Conservation (phyloP, 2,797 vertebrate genomes). For the Rhinogobio ventralis region DNA sequence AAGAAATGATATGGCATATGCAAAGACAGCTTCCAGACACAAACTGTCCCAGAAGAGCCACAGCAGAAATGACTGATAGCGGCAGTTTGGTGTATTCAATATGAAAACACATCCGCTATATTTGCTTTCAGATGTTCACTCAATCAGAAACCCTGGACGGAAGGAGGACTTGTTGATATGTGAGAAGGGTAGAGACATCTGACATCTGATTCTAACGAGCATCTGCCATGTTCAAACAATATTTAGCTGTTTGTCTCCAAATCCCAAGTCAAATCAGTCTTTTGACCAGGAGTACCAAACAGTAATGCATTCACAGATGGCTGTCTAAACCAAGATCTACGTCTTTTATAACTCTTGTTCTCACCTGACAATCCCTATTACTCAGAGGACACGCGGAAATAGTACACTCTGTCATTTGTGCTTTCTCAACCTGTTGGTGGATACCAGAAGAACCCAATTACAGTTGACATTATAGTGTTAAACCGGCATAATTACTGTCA, state of each 20-base stretch:
- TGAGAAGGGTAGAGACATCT: neutral
- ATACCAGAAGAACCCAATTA: slow-evolving; percentile 31
- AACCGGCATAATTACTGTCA: slow-evolving; percentile 42
- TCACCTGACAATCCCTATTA: slow-evolving; percentile 13
- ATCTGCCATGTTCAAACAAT: slow-evolving; percentile 41
- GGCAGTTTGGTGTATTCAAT: slow-evolving; percentile 45
- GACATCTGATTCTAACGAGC: slow-evolving; percentile 43
- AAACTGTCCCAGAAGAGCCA: slow-evolving; percentile 22
- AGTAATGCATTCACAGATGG: slow-evolving; percentile 7
- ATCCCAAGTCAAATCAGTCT: slow-evolving; percentile 34
- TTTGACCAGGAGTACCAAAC: slow-evolving; percentile 21
- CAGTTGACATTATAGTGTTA: slow-evolving; percentile 35
- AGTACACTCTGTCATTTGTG: slow-evolving; percentile 18
- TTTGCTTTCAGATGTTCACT: slow-evolving; percentile 30
- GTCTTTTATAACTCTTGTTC: slow-evolving; percentile 37
- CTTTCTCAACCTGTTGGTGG: slow-evolving; percentile 29
- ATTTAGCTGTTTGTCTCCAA: slow-evolving; percentile 35
- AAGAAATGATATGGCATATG: neutral
- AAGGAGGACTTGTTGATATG: neutral
- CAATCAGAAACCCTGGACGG: neutral
- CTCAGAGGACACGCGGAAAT: slow-evolving; percentile 22
- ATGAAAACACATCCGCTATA: slow-evolving; percentile 44
- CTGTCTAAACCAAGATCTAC: slow-evolving; percentile 25
- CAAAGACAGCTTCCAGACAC: slow-evolving; percentile 38
- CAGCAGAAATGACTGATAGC: slow-evolving; percentile 40